A percentile compares a stretch with the other conserved stretches of the same genome.
These are phyloP conservation scores for Paramormyrops kingsleyae DNA, from an alignment of 2,113 vertebrate species.

Conservation along the genomic window DNA sequence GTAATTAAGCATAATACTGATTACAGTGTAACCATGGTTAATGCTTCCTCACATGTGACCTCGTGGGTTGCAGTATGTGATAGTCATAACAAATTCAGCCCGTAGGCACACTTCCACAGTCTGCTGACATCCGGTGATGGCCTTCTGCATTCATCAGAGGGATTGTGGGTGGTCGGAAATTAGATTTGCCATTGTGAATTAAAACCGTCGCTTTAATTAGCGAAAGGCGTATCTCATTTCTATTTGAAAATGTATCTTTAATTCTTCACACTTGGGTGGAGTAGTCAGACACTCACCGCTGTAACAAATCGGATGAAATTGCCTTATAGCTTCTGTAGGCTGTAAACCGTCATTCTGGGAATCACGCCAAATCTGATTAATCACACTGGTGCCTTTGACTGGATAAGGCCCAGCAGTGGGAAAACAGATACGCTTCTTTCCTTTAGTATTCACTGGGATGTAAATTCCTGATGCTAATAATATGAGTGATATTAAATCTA, in stretches of 20 bases:
- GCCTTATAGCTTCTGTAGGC: constrained; percentile 4
- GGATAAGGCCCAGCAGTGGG: not conserved
- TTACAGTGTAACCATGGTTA: not conserved
- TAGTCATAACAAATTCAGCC: not conserved
- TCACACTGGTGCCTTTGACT: not conserved
- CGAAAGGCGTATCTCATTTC: constrained; percentile 20
- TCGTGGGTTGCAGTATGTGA: not conserved
- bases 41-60: not conserved
- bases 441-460: not conserved
- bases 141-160: constrained; percentile 1
- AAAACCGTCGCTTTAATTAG: constrained; percentile 17
- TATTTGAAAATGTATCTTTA: constrained; percentile 5
- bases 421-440: not conserved
- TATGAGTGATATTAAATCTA: constrained; percentile 7
- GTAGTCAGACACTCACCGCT: constrained; percentile 8
- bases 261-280: constrained; percentile 15
- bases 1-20: constrained; percentile 4
- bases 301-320: constrained; percentile 15
- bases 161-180: constrained; percentile 11
- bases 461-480: constrained; percentile 13
- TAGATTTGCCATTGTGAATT: constrained; percentile 18
- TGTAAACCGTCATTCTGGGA: constrained; percentile 16
- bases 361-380: constrained; percentile 15
- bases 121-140: not conserved
- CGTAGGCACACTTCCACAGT: not conserved